Evolutionary conservation across 2,113 vertebrate genomes (phyloP).

Genomic region (Eurystomus gularis): DNA sequence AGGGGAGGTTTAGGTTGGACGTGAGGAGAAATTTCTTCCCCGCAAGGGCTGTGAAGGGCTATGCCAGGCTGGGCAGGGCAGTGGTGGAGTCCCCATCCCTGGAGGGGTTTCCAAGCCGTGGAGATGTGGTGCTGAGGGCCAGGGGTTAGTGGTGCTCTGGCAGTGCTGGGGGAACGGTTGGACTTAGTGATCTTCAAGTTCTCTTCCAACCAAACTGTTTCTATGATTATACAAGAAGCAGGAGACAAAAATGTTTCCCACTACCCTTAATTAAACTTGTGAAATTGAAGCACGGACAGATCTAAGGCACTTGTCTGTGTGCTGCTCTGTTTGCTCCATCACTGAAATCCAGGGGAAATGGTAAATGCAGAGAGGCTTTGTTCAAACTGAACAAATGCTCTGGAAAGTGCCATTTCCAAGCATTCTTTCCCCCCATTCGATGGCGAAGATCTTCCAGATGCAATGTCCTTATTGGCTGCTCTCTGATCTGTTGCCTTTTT

Average conservation of each 20-base stretch:
- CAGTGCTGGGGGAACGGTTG: background rate
- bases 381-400: background rate
- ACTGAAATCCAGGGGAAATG: background rate
- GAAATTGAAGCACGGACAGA: background rate
- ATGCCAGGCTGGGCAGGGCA: background rate
- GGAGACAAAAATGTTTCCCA: background rate
- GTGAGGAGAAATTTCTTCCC: background rate
- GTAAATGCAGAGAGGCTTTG: background rate
- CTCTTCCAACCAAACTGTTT: background rate
- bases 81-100: background rate
- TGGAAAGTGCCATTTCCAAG: background rate
- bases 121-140: background rate
- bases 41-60: background rate
- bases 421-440: background rate
- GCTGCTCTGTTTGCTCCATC: background rate
- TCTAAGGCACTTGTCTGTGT: accelerated
- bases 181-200: background rate
- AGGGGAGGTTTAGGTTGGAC: background rate
- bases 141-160: background rate
- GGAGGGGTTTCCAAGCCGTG: background rate
- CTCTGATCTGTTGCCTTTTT: background rate
- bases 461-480: background rate
- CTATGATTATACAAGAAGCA: background rate
- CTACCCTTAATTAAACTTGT: background rate
- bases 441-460: background rate